These are phyloP conservation scores for Trachelipus rathkii DNA, from an alignment of 1,140 invertebrate species.

Conservation along the genomic window DNA sequence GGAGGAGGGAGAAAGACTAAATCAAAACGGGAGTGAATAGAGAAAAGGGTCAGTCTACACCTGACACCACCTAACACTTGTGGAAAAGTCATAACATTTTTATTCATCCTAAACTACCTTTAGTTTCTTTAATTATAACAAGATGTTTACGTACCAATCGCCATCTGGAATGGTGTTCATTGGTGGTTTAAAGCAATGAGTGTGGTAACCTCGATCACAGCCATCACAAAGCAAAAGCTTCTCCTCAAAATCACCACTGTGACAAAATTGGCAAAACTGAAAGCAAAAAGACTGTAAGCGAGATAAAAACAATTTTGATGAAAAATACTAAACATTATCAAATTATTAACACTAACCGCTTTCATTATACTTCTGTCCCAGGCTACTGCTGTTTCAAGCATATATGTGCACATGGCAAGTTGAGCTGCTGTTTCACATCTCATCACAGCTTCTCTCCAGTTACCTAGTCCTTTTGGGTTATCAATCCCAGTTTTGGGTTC, in stretches of 20 bases:
- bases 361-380: slow-evolving; percentile 99
- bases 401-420: slow-evolving; percentile 81
- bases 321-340: slow-evolving; percentile 25
- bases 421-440: slow-evolving; percentile 80
- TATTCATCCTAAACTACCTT: too few species aligned
- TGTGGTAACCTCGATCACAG: slow-evolving; percentile 96
- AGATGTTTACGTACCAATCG: slow-evolving; percentile 73
- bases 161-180: slow-evolving; percentile 94
- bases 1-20: too few species aligned
- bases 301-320: slow-evolving; percentile 26
- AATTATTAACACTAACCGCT: slow-evolving; percentile 66
- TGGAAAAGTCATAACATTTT: too few species aligned
- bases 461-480: slow-evolving; percentile 57
- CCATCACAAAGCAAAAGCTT: slow-evolving; percentile 91
- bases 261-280: slow-evolving; percentile 95
- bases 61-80: too few species aligned
- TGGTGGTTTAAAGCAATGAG: slow-evolving; percentile 95
- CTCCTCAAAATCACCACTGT: slow-evolving; percentile 92
- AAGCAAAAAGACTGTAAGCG: slow-evolving; percentile 5
- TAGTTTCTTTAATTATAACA: neutral
- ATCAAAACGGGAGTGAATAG: too few species aligned
- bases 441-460: slow-evolving; percentile 82
- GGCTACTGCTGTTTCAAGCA: slow-evolving; percentile 84
- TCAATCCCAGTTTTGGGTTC: neutral
- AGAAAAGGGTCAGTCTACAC: too few species aligned